phyloP scores from a whole-genome alignment of 1,140 invertebrate species.

The Pissodes strobi region DNA sequence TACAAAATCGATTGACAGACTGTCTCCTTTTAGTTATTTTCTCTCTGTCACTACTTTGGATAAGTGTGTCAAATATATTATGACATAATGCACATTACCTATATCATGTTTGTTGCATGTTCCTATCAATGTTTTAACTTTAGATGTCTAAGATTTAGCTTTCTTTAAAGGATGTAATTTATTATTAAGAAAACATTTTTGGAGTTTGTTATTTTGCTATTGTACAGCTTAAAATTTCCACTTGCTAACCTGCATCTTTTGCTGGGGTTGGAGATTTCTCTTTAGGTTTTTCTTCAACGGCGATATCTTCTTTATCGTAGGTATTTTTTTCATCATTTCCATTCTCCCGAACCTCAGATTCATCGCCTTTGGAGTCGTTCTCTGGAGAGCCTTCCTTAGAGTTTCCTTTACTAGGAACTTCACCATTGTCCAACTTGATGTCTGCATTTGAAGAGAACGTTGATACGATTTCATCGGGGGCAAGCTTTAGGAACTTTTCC shows the following conservation, averaged over 20 bases:
- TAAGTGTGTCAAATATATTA: no score
- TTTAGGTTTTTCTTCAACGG: slow-evolving; percentile 17
- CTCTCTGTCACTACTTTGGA: no score
- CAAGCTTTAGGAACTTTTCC: slow-evolving; percentile 80
- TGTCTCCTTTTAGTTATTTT: no score
- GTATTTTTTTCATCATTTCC: slow-evolving; percentile 20
- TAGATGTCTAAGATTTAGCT: no score
- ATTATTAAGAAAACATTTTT: no score
- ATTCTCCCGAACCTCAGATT: slow-evolving; percentile 17
- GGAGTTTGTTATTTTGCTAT: no score
- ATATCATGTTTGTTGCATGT: no score
- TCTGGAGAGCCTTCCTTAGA: slow-evolving; percentile 29
- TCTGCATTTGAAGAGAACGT: slow-evolving; percentile 39
- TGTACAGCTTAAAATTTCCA: slow-evolving; percentile 19
- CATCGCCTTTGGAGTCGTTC: slow-evolving; percentile 23
- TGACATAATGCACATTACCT: no score
- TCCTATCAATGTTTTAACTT: no score
- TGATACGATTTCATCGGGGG: slow-evolving; percentile 48
- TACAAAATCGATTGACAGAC: no score
- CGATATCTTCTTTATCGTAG: slow-evolving; percentile 6
- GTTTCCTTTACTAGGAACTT: slow-evolving; percentile 26
- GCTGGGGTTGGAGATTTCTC: slow-evolving; percentile 19
- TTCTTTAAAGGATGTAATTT: no score
- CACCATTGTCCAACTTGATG: slow-evolving; percentile 39
- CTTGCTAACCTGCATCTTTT: slow-evolving; percentile 29